Conservation (phyloP, 2,888 invertebrate genomes). For the Campoplex capitator region DNA sequence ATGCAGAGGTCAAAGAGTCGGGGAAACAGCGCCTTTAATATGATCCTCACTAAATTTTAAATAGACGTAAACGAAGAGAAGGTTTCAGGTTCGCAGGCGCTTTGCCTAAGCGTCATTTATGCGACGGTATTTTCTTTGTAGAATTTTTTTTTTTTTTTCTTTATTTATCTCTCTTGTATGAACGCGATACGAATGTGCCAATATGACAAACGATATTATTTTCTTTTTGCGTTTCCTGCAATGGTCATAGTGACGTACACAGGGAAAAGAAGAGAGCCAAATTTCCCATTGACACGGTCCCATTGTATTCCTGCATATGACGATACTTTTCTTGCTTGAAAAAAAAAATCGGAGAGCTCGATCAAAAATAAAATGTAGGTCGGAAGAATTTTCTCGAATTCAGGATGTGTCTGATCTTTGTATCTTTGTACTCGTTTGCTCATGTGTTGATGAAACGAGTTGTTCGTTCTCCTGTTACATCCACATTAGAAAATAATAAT, state of each 20-base stretch:
- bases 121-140: not conserved
- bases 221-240: conserved; percentile 1
- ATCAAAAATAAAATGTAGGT: conserved; percentile 22
- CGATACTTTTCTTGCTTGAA: not conserved
- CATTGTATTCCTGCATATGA: not conserved
- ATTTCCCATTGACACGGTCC: not conserved
- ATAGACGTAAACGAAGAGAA: not conserved
- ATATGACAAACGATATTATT: conserved; percentile 5
- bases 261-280: not conserved
- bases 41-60: conserved; percentile 13
- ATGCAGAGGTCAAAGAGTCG: conserved; percentile 1
- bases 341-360: conserved; percentile 20
- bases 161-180: not conserved
- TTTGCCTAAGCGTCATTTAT: not conserved
- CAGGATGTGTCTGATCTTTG: not conserved
- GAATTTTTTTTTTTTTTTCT: not conserved
- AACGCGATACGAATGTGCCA: not conserved
- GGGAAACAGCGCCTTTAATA: conserved; percentile 18
- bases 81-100: not conserved
- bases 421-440: too few relatives aligned
- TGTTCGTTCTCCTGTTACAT: not conserved
- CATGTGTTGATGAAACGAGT: not conserved
- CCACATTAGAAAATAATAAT: not conserved
- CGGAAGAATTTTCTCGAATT: not conserved
- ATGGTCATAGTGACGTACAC: not conserved